A percentile compares a stretch with the other conserved stretches of the same genome.
These are phyloP conservation scores for Mesoclemmys tuberculata DNA, from an alignment of 2,113 vertebrate species.

Conservation along the genomic window DNA sequence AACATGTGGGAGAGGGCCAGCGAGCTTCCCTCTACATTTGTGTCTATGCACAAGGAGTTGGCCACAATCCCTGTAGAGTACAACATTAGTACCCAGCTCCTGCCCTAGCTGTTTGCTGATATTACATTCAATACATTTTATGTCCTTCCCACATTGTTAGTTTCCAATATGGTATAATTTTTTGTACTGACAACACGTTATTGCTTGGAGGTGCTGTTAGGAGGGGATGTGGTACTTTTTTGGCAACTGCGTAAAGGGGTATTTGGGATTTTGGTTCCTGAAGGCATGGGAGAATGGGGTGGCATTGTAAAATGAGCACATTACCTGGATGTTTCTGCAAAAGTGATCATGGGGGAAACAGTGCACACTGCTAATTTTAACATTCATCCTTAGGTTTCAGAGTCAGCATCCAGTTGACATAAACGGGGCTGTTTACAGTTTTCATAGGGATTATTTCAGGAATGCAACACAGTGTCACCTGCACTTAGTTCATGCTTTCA, in stretches of 20 bases:
- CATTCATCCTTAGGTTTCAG: neutral
- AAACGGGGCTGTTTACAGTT: neutral
- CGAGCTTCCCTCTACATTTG: no score
- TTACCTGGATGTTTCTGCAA: neutral
- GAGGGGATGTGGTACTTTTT: neutral
- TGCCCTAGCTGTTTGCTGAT: neutral
- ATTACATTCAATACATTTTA: neutral
- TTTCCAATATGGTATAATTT: neutral
- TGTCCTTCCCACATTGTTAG: neutral
- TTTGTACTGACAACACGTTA: no score
- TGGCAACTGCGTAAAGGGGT: rapidly evolving
- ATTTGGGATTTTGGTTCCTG: neutral
- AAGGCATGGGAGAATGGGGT: neutral
- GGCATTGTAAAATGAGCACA: neutral
- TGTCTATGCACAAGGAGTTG: no score
- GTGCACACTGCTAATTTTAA: neutral
- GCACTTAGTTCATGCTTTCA: neutral
- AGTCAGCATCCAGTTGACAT: neutral
- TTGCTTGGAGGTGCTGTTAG: no score
- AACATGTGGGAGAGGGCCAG: no score
- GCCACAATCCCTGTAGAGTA: no score
- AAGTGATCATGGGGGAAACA: neutral
- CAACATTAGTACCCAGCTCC: no score
- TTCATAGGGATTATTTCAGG: neutral
- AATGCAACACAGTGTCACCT: neutral